These are phyloP conservation scores for Amiota communis DNA, from an alignment of 2,888 invertebrate genomes.

Conservation along the genomic window DNA sequence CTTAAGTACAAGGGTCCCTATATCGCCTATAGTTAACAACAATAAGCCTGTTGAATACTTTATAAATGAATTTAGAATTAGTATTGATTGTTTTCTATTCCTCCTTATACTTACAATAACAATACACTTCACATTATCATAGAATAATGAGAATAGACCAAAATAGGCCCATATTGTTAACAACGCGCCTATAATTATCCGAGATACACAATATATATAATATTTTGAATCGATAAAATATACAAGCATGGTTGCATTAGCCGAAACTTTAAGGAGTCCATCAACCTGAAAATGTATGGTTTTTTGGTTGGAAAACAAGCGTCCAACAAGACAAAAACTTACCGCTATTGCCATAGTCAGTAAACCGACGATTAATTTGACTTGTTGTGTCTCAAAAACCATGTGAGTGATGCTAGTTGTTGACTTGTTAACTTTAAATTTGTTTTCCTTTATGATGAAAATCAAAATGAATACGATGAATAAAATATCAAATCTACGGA, in stretches of 20 bases:
- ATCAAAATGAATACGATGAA: too few relatives aligned
- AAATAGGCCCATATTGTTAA: constrained; percentile 29
- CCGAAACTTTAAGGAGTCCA: constrained; percentile 33
- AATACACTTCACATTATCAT: constrained; percentile 24
- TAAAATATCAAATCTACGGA: too few relatives aligned
- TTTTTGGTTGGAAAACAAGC: not conserved
- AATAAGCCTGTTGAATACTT: constrained; percentile 34
- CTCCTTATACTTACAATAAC: constrained; percentile 14
- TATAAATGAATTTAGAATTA: not conserved
- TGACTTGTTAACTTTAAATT: constrained; percentile 22
- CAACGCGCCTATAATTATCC: constrained; percentile 3
- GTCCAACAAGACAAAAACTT: not conserved
- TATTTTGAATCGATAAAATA: constrained; percentile 23
- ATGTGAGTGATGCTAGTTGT: constrained; percentile 14
- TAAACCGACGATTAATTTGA: constrained; percentile 32
- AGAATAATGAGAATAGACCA: constrained; percentile 27
- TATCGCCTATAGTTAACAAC: constrained; percentile 15
- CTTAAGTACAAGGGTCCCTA: not conserved
- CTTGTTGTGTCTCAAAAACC: constrained; percentile 33
- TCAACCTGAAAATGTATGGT: constrained; percentile 30
- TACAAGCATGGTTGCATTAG: constrained; percentile 26
- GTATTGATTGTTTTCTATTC: not conserved
- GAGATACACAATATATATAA: not conserved
- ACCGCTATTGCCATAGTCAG: constrained; percentile 34
- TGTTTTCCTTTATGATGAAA: not conserved